A percentile compares a stretch with the other conserved stretches of the same genome.
Evolutionary conservation across 2,113 vertebrate genomes (phyloP).

Genomic region (Accipiter cooperii): DNA sequence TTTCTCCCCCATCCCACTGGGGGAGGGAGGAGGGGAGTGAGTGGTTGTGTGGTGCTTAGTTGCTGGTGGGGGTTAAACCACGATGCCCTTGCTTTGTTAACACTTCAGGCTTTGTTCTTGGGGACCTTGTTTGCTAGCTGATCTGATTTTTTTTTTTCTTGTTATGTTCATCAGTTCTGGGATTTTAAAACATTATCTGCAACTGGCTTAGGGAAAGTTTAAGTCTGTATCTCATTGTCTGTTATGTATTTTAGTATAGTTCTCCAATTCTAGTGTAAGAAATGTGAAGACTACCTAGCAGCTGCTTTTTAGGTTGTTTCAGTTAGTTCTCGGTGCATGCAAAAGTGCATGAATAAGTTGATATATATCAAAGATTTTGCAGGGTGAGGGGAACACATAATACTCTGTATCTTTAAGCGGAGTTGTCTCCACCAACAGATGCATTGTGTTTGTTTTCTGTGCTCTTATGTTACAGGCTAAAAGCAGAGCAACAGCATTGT

Average conservation of each 20-base stretch:
- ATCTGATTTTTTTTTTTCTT: background rate
- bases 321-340: background rate
- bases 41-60: too few species aligned
- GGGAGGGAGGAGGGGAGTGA: too few species aligned
- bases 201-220: background rate
- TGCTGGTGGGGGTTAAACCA: too few species aligned
- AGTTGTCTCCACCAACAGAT: background rate
- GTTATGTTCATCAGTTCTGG: background rate
- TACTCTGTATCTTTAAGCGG: background rate
- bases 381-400: background rate
- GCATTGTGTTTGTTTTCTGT: background rate
- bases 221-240: background rate
- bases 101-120: background rate
- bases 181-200: background rate
- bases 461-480: constrained; percentile 59
- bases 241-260: background rate
- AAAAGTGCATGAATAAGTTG: background rate
- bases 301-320: background rate
- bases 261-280: background rate
- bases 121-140: background rate
- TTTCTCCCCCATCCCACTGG: too few species aligned
- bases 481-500: constrained; percentile 58
- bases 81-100: background rate
- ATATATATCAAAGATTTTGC: background rate
- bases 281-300: background rate